A percentile compares a stretch with the other conserved stretches of the same genome.
These are phyloP conservation scores for Geothlypis trichas DNA, from an alignment of 2,113 vertebrate species.

Conservation along the genomic window DNA sequence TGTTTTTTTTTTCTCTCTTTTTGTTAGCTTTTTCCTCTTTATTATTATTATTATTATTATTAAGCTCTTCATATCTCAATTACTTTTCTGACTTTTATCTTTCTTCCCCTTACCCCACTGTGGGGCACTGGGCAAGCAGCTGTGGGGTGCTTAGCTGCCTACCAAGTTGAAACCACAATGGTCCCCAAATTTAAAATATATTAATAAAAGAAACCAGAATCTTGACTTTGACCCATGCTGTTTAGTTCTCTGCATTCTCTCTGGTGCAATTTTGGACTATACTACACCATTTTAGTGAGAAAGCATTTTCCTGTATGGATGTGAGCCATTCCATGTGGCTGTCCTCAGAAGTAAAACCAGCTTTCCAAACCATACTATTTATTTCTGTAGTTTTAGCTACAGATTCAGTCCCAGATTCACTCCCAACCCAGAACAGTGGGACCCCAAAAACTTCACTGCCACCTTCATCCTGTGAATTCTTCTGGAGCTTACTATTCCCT, in stretches of 20 bases:
- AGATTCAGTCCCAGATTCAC: not conserved
- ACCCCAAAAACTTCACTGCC: not conserved
- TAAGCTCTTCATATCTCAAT: not conserved
- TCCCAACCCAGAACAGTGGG: not conserved
- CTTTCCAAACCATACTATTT: not conserved
- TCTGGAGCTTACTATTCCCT: not conserved
- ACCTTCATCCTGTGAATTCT: not conserved
- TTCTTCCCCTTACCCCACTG: not conserved
- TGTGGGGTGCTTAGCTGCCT: not conserved
- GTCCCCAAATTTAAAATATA: not conserved
- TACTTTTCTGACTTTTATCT: not conserved
- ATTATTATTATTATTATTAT: not conserved
- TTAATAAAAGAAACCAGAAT: not conserved
- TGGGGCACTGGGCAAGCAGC: not conserved
- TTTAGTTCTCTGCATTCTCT: not conserved
- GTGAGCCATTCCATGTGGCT: not conserved
- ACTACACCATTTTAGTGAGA: not conserved
- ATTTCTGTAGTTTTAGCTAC: not conserved
- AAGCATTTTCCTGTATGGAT: not conserved
- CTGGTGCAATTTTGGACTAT: not conserved
- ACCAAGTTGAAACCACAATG: not conserved
- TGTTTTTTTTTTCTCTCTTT: not conserved
- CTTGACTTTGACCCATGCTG: not conserved
- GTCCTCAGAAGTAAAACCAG: not conserved
- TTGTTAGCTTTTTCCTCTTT: not conserved